Base-by-base conservation (phyloP, 2,113 vertebrate genomes). In the Callocephalon fimbriatum region DNA sequence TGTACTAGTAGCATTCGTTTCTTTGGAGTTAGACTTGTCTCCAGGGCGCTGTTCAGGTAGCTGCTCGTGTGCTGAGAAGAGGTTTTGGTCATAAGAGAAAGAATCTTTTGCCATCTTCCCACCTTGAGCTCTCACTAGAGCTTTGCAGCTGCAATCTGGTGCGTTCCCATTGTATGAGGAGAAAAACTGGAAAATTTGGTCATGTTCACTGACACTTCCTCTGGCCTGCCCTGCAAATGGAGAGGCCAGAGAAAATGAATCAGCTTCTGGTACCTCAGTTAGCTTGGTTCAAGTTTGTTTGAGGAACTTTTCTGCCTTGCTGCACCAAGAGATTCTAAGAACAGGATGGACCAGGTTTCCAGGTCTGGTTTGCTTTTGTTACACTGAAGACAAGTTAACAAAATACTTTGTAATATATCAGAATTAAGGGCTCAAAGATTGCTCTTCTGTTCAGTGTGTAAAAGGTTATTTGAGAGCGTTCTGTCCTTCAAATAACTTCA, bases 111-210 rank as follows among this genome's bases (percentile, higher is more conserved):
- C 19, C 19, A 1, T 65, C 68, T 88, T 50, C 19, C 31, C 27
- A 27, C 25, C 21, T 61, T 37, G 79, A 56, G 1, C 47, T 79
- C 40, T 88, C 21, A 5, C 18, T n/a, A 18, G 38, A 82, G 38
- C 61, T 35, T 84, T 54, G n/a, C 29, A 50, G 70, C 51, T 76
- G 51, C 22, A n/a, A 6, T 0, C 3, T 44, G 40, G 17, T 6
- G 7, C 4, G 1, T 58, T 88, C 27, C 58, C 1, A 0, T 35
- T 32, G n/a, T 23, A 42, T 0, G 4, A 56, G 21, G 17, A 56
- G 56, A 22, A 59, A 76, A 88, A 62, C 5, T 48, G 50, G 85
- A 71, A n/a, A 51, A 67, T 81, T 12, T 47, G 7, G 12, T 89
- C 44, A 15, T 0, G 0, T 66, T 77, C 45, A 11, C 21, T 14